phyloP scores from a whole-genome alignment of 1,140 invertebrate species.

The Sesamia nonagrioides region DNA sequence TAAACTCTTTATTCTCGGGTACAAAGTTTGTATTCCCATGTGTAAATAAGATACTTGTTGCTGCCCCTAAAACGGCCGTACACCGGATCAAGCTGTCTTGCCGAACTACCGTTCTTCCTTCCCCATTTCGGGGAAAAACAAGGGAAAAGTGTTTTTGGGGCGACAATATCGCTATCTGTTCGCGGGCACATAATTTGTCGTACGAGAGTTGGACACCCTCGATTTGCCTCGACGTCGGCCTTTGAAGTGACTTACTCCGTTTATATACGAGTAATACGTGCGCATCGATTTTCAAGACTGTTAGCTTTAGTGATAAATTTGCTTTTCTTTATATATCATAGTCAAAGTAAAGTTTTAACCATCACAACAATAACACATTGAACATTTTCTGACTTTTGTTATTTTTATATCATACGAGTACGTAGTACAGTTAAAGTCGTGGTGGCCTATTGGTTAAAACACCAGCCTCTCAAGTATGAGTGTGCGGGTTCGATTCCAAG shows the following conservation, averaged over 20 bases:
- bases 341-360: background rate
- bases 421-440: too few species aligned
- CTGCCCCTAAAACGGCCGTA: conserved; percentile 66
- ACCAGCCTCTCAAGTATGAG: too few species aligned
- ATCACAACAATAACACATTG: too few species aligned
- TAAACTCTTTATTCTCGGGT: conserved; percentile 55
- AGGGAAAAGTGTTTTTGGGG: conserved; percentile 74
- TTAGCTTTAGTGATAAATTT: background rate
- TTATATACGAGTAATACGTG: conserved; percentile 26
- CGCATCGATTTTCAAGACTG: background rate
- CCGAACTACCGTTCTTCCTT: conserved; percentile 73
- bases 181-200: conserved; percentile 72
- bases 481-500: too few species aligned
- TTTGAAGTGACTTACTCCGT: conserved; percentile 56
- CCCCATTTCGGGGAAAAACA: conserved; percentile 72
- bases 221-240: conserved; percentile 57
- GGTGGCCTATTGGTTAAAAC: too few species aligned
- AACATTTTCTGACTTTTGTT: too few species aligned
- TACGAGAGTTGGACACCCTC: conserved; percentile 65
- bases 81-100: conserved; percentile 77
- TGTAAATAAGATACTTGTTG: conserved; percentile 68
- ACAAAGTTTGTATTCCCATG: conserved; percentile 64
- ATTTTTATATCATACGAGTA: too few species aligned
- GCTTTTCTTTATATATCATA: background rate
- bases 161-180: conserved; percentile 71